Evolutionary conservation across 2,113 vertebrate genomes (phyloP), one percentile per base, ranked within the genome.

Genomic region (Sylvilagus bachmani): DNA sequence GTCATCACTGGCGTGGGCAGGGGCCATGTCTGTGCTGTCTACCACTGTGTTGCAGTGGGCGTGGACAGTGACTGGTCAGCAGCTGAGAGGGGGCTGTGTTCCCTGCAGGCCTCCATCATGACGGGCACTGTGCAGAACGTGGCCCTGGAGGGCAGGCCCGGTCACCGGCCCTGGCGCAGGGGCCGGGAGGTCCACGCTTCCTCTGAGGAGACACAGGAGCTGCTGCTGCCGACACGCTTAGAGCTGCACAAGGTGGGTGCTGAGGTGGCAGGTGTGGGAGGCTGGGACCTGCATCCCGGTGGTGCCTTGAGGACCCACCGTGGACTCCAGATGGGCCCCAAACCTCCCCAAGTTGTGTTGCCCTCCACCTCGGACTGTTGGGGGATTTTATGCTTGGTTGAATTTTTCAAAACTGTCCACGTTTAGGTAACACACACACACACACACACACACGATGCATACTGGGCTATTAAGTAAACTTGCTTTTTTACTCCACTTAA

Each of bases 21-120:
- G 14, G 55, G 5, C 66, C 1, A 1, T 3, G 5, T 53, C 55
- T 5, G 0, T 49, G 13, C 81, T 25, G 17, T 19, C 75, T 25
- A 36, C 58, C 3, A 9, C 2, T 14, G 64, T 24, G 31, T n/a
- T 6, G 44, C 44, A 7, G 77, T 4, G 36, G 22, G 27, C 11
- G 51, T 61, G 49, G 19, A 2, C 0, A 17, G 71, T 58, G 66
- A 31, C 38, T 2, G 10, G 19, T 7, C 3, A 5, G 22, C 6
- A 0, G 6, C 58, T 58, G 53, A 89, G 29, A 38, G 49, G 33
- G n/a, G 31, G 29, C 93, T 66, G 53, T 81, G 97, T 10, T 2
- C 89, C 98, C 81, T 44, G 0, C 98, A 99, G 99, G 99, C 99
- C 0, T 99, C 99, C 91, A 99, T 99, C 98, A 99, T 99, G 99